Conservation (phyloP, 2,888 invertebrate species). For the Cataglyphis altisquamis region DNA sequence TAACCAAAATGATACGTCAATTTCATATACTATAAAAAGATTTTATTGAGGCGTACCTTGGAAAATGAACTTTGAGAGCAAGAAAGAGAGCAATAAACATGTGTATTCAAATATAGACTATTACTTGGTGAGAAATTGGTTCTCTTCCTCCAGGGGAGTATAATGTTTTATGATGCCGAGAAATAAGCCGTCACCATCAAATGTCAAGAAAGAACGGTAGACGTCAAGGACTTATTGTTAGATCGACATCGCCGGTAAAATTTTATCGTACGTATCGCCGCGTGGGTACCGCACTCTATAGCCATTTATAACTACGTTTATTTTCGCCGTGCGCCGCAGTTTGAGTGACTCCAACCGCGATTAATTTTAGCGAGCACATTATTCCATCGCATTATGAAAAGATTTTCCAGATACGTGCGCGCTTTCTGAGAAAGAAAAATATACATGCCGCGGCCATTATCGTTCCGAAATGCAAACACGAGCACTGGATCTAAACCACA, state of each 20-base stretch:
- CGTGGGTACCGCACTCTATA: constrained; percentile 8
- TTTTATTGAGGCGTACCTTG: not conserved
- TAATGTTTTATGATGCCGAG: constrained; percentile 32
- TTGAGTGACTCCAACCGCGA: constrained; percentile 9
- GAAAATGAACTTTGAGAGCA: not conserved
- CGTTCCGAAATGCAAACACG: constrained; percentile 35
- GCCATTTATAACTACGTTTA: constrained; percentile 48
- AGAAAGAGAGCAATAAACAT: not conserved
- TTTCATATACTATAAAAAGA: not conserved
- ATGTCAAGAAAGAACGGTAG: constrained; percentile 62
- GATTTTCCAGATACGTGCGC: constrained; percentile 54
- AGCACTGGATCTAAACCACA: constrained; percentile 12
- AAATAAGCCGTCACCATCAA: constrained; percentile 45
- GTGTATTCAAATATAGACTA: constrained; percentile 15
- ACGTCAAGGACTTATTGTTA: constrained; percentile 26
- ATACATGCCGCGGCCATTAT: constrained; percentile 41
- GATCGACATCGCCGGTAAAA: constrained; percentile 40
- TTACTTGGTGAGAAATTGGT: constrained; percentile 50
- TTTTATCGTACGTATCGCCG: constrained; percentile 3
- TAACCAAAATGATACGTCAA: not conserved
- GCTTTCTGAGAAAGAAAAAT: constrained; percentile 56
- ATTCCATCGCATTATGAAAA: constrained; percentile 56
- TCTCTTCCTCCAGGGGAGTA: not conserved
- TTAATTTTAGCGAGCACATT: constrained; percentile 62
- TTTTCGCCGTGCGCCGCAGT: constrained; percentile 26